Evolutionary conservation across 2,888 invertebrate genomes (phyloP), one percentile per base, ranked within the genome.

Genomic region (Parapristionchus giblindavisi): DNA sequence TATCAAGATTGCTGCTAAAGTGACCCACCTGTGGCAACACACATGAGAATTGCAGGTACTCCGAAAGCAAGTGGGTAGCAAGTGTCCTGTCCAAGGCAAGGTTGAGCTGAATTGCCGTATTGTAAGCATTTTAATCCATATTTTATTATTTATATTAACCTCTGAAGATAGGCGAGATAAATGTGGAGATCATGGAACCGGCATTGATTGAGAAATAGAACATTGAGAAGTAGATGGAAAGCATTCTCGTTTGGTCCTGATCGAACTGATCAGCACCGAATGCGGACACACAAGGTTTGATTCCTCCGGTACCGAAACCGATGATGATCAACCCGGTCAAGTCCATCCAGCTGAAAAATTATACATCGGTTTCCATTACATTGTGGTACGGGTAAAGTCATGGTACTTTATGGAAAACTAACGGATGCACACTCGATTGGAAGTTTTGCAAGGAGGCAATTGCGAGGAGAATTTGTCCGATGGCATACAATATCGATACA

Each of bases 151-250:
- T 8, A 36, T 40, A 32, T 34, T 4, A 63, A 90, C 90, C 92
- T 85, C 96, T 92, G 29, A 97, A 89, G 70, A 95, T 91, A 0
- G 97, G 97, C 0, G 96, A 95, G 2, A 96, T 87, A 80, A 94
- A 92, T 0, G 94, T 95, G 0, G 96, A 95, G 75, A 96, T 91
- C 78, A 95, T 91, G 81, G 95, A 94, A 17, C 96, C 96, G 52
- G 90, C 87, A 89, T 96, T 97, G 87, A 97, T 96, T 66, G 95
- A 91, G 87, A 96, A 94, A 90, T 97, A 97, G 89, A 96, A 97
- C 3, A 96, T 90, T 0, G 96, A 96, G 90, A 97, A 97, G 90
- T 94, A 97, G 77, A 92, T 92, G 24, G 93, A 92, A 76, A 96
- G 89, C 87, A 94, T 92, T 83, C 90, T 90, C 83, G 92, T 92